Percentiles rank a stretch among this genome's conserved stretches.
Conservation (phyloP, 2,888 invertebrate genomes). For the Diarsia mendica region DNA sequence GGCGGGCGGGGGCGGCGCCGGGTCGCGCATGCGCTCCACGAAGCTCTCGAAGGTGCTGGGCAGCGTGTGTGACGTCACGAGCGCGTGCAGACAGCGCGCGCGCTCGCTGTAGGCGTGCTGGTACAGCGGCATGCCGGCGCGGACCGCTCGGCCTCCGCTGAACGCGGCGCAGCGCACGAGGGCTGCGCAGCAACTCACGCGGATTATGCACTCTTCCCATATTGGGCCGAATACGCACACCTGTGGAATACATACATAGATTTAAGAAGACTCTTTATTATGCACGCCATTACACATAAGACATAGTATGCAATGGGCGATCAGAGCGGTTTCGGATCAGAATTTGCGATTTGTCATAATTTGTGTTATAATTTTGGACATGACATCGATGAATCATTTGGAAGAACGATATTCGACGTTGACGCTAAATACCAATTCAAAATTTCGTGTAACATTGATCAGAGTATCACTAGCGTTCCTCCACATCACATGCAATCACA, state of each 20-base stretch:
- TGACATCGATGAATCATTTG: background rate
- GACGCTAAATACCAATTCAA: background rate
- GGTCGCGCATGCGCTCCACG: slow-evolving; percentile 84
- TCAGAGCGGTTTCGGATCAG: background rate
- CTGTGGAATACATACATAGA: slow-evolving; percentile 78
- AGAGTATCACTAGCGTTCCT: no score
- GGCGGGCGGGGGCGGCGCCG: slow-evolving; percentile 65
- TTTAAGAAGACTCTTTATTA: background rate
- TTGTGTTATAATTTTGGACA: background rate
- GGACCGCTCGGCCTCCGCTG: slow-evolving; percentile 97
- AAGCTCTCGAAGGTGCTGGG: slow-evolving; percentile 97
- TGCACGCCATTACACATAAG: no score
- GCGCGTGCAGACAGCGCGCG: slow-evolving; percentile 95
- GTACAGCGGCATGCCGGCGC: slow-evolving; percentile 96
- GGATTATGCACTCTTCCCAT: slow-evolving; percentile 95
- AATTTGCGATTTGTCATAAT: background rate
- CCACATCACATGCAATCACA: no score
- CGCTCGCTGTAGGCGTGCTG: slow-evolving; percentile 98
- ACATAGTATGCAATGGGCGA: background rate
- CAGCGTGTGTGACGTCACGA: slow-evolving; percentile 96
- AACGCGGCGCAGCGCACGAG: slow-evolving; percentile 96
- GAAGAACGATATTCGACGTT: background rate
- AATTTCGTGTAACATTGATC: background rate
- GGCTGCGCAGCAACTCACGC: slow-evolving; percentile 92
- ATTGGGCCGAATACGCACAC: slow-evolving; percentile 98